Evolutionary conservation across 2,797 vertebrate genomes (phyloP), one percentile per base, ranked within the genome.

Genomic region (Enteromius anoplus): DNA sequence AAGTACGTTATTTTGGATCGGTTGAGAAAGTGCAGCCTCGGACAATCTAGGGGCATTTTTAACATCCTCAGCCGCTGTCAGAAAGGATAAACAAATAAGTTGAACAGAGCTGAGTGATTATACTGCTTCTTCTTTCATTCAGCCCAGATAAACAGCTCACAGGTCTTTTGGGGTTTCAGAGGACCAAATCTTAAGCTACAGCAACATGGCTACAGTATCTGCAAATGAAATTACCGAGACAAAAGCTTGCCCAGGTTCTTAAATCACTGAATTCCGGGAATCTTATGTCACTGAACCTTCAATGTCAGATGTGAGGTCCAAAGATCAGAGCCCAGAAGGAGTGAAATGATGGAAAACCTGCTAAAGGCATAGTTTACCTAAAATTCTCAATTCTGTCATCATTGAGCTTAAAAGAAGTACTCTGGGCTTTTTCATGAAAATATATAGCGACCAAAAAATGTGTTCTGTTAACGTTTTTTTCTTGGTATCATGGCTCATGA

Each of bases 81-180:
- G 4, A 60, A 84, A 42, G 72, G 53, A 87, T 85, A 45, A 73
- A 86, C 65, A 86, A 92, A 89, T 88, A 83, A 71, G 58, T 68
- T 87, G 84, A 81, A 70, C n/a, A 49, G 40, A 81, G 60, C 9
- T 29, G 0, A 77, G 49, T 26, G 26, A 2, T 62, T 64, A 40
- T 58, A 34, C 21, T 60, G 9, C 15, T 42, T 89, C 53, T 34
- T 92, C 92, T 92, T 91, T 91, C 86, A 84, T 92, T 90, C 88
- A 90, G 81, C 93, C 45, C 55, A 73, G 85, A 88, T 91, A 91
- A 86, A 91, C 89, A 90, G 76, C 64, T 65, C 76, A 62, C 34
- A 81, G 40, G 71, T 83, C 81, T 85, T 51, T 86, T 77, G 93
- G 87, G 88, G 80, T 79, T 72, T 89, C 83, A 85, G 70, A 70